Base-by-base conservation (phyloP, 2,113 vertebrate genomes). In the Grallaria varia region DNA sequence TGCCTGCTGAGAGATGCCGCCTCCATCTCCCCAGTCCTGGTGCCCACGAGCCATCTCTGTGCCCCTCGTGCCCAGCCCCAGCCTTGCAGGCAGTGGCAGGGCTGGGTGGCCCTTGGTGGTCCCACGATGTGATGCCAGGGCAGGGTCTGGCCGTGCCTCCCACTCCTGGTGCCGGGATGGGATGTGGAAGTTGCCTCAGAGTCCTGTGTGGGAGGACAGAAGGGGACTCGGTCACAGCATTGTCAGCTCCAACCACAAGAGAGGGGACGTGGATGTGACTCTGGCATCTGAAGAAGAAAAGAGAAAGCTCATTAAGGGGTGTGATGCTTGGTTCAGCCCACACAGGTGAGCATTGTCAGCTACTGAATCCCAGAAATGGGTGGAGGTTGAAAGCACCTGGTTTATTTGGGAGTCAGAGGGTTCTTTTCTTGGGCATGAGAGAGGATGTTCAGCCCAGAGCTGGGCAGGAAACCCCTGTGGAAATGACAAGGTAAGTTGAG, bases 271-370 rank as follows among this genome's bases (percentile, higher is more conserved):
- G 89, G 62, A 69, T n/a, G 44, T 14, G 47, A 77, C 21, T 31
- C 69, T 55, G 79, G 72, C 62, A 88, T 77, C 98, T 98, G 96
- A 20, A 40, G 81, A 95, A 56, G 71, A 25, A 84, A 93, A 85
- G 33, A 75, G 31, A 94, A 55, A 75, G 35, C 21, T 67, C 58
- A 24, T 94, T 74, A 84, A 47, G 2, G 30, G 7, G 11, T 1
- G 4, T 4, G 19, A 18, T 59, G 20, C 66, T 71, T 5, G 5
- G 64, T 27, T 63, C 35, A 58, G 67, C 10, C 10, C 7, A 2
- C 2, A 27, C 87, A 21, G 13, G 59, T 55, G 27, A 80, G n/a
- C 66, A 35, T 3, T 39, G 35, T 40, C n/a, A 76, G 68, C 39
- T 80, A 10, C 2, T 31, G 0, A 45, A 78, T 18, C 50, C 42